Conservation (phyloP, 2,888 invertebrate genomes). For the Diplolepis rosae region DNA sequence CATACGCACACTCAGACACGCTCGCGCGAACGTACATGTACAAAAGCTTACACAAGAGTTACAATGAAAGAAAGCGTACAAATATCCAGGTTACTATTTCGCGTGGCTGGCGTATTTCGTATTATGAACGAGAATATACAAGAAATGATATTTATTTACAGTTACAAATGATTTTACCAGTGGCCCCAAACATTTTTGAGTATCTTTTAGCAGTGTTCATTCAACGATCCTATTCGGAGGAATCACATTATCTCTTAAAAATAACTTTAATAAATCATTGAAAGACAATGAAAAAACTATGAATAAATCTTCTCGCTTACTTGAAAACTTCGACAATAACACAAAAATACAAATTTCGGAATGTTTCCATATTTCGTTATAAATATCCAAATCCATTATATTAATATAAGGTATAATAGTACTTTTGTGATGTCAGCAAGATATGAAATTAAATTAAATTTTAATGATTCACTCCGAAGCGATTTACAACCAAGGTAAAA, state of each 20-base stretch:
- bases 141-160: slow-evolving; percentile 69
- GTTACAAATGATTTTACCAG: slow-evolving; percentile 56
- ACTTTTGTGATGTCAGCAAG: not conserved
- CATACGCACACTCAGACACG: slow-evolving; percentile 49
- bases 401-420: not conserved
- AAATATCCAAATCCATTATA: not conserved
- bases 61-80: slow-evolving; percentile 48
- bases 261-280: not conserved
- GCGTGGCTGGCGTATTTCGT: slow-evolving; percentile 45
- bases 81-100: slow-evolving; percentile 45
- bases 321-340: slow-evolving; percentile 11
- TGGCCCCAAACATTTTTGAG: slow-evolving; percentile 52
- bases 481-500: not conserved
- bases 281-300: slow-evolving; percentile 40
- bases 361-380: not conserved
- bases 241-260: not conserved
- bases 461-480: slow-evolving; percentile 5
- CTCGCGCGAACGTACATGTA: slow-evolving; percentile 51
- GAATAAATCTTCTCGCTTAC: slow-evolving; percentile 31
- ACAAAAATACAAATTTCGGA: slow-evolving; percentile 14
- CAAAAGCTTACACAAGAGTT: slow-evolving; percentile 53
- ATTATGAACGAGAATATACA: slow-evolving; percentile 62
- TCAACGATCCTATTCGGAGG: slow-evolving; percentile 38
- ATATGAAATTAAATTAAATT: not conserved
- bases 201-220: slow-evolving; percentile 27